Percentiles rank a stretch among this genome's conserved stretches.
Evolutionary conservation across 2,113 vertebrate species (phyloP).

Genomic region (Tamias sibiricus): DNA sequence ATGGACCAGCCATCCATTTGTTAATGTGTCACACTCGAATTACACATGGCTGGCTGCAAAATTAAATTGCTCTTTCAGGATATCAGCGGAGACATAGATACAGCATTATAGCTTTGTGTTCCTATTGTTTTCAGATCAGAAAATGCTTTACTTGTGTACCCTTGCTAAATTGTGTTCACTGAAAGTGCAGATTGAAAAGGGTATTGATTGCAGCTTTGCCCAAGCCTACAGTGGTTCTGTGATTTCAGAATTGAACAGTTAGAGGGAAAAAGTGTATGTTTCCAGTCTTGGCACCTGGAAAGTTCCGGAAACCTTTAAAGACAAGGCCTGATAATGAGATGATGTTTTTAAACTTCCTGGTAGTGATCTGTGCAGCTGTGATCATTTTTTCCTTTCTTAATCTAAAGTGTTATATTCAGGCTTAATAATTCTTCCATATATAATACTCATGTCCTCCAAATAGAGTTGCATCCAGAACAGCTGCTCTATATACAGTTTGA

Average conservation of each 20-base stretch:
- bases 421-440: background rate
- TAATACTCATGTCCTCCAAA: background rate
- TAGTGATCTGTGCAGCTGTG: background rate
- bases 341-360: conserved; percentile 53
- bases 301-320: conserved; percentile 58
- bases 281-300: conserved; percentile 36
- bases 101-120: conserved; percentile 70
- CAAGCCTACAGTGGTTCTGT: conserved; percentile 45
- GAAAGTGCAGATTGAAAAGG: conserved; percentile 72
- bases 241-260: conserved; percentile 57
- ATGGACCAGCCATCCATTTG: conserved; percentile 76
- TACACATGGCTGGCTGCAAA: conserved; percentile 75
- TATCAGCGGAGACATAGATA: conserved; percentile 74
- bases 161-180: conserved; percentile 73
- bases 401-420: conserved; percentile 32
- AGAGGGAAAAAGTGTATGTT: conserved; percentile 48
- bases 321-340: conserved; percentile 60
- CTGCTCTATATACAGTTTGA: background rate
- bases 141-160: conserved; percentile 64
- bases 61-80: conserved; percentile 70
- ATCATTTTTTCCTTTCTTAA: background rate
- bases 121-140: conserved; percentile 73
- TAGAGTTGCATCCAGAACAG: background rate
- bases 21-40: conserved; percentile 75
- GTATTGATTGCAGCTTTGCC: conserved; percentile 72